Evolutionary conservation across 2,113 vertebrate species (phyloP), one percentile per base, ranked within the genome.

Genomic region (Notothenia rossii): DNA sequence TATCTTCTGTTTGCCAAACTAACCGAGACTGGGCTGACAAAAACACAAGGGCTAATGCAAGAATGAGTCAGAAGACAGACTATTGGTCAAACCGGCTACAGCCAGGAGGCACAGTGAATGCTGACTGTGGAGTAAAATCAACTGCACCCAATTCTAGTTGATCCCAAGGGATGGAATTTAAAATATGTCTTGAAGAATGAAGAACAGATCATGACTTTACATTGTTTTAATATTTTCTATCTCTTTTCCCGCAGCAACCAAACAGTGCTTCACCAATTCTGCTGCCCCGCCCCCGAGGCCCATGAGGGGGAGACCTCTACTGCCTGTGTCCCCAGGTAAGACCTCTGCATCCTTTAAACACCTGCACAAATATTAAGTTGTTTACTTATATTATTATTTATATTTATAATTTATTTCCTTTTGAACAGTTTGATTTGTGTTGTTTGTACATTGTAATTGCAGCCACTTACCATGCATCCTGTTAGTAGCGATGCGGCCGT

Each of bases 211-310:
- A 15, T 1, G 45, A 9, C 15, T 25, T 60, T 10, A 40, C 40
- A 40, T 0, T 40, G 5, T 20, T 68, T 11, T 77, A 11, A 50
- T 10, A 11, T 18, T 64, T 67, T 71, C n/a, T 51, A 55, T 54
- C 49, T 59, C 55, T 79, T 7, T 56, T 60, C 65, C 14, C 63
- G 12, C 95, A 99, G 98, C 92, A 99, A 97, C 96, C 97, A 98
- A 93, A 99, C 96, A 1, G 97, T 99, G 79, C 95, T 99, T 71
- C 98, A 99, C 90, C 98, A 99, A 94, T 99, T 99, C 94, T 99
- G 98, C 93, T 99, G 98, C 87, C 98, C 98, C 2, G 98, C 97
- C n/a, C 97, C 97, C 0, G 98, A 99, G 0, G 93, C 96, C 55
- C 92, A 97, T 81, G 96, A 99, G 95, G 94, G 85, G 14, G 95